phyloP scores from a whole-genome alignment of 2,888 invertebrate genomes.

The Perdita meconis region DNA sequence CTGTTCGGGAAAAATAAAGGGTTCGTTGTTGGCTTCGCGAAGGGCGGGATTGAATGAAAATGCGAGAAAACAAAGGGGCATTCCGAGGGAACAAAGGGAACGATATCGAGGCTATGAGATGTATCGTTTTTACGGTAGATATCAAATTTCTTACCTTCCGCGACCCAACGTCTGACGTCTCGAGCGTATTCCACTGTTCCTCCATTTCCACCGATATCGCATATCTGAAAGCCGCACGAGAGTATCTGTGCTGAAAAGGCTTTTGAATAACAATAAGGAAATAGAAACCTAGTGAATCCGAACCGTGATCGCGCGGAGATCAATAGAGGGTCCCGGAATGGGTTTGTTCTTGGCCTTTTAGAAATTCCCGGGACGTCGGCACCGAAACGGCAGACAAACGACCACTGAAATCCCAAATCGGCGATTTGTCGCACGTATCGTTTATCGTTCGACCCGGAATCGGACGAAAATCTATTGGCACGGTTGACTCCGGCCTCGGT shows the following conservation, averaged over 20 bases:
- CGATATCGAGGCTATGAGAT: too few species aligned
- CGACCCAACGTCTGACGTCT: too few species aligned
- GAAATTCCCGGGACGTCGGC: constrained; percentile 28
- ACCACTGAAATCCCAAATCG: constrained; percentile 36
- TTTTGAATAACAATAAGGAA: neutral
- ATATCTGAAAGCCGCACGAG: too few species aligned
- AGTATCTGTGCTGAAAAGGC: too few species aligned
- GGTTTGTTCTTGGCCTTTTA: constrained; percentile 23
- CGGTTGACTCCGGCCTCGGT: constrained; percentile 28
- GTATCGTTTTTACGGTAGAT: neutral
- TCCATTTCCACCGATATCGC: too few species aligned
- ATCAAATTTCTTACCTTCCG: neutral
- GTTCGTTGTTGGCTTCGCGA: too few species aligned
- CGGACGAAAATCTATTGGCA: constrained; percentile 44
- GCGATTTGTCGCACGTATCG: constrained; percentile 35
- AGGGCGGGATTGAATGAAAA: too few species aligned
- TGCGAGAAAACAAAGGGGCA: too few species aligned
- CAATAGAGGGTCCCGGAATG: constrained; percentile 1
- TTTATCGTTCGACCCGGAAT: constrained; percentile 44
- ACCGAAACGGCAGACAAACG: constrained; percentile 16
- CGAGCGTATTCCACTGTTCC: too few species aligned
- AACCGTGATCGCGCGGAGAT: neutral
- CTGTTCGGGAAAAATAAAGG: too few species aligned
- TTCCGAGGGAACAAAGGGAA: too few species aligned
- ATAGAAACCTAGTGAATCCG: neutral